Conservation (phyloP, 2,888 invertebrate genomes). For the Hoplodrina ambigua region DNA sequence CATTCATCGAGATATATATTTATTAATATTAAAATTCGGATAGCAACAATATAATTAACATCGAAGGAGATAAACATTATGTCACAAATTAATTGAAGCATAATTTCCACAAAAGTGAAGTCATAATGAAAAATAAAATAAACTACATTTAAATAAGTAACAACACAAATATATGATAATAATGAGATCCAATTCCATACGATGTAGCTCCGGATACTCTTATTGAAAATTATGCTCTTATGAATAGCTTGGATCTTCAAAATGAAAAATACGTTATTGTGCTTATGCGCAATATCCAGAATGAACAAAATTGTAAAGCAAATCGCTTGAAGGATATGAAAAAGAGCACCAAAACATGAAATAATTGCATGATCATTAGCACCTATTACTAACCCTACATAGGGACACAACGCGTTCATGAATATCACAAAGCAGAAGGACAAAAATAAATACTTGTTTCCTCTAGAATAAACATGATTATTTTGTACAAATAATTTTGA, state of each 20-base stretch:
- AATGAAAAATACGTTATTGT: conserved; percentile 13
- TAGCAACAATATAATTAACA: conserved; percentile 17
- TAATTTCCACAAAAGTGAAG: background rate
- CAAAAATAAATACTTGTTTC: background rate
- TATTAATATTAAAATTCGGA: conserved; percentile 25
- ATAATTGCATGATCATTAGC: background rate
- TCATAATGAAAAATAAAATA: background rate
- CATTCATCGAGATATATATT: conserved; percentile 21
- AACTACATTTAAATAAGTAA: background rate
- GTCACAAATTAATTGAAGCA: background rate
- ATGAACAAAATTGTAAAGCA: conserved; percentile 12
- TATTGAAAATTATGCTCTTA: background rate
- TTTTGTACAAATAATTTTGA: conserved; percentile 26
- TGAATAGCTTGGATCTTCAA: conserved; percentile 18
- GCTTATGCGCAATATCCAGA: background rate
- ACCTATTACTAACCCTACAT: background rate
- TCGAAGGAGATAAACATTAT: background rate
- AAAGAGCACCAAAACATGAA: background rate
- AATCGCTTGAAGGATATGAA: background rate
- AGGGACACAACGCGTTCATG: background rate
- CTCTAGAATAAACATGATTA: conserved; percentile 15
- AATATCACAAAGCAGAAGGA: background rate
- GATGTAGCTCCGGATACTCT: conserved; percentile 2
- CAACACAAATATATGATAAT: background rate
- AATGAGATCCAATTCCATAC: conserved; percentile 22